Conservation (phyloP, 2,113 vertebrate species). For the Anguilla rostrata region DNA sequence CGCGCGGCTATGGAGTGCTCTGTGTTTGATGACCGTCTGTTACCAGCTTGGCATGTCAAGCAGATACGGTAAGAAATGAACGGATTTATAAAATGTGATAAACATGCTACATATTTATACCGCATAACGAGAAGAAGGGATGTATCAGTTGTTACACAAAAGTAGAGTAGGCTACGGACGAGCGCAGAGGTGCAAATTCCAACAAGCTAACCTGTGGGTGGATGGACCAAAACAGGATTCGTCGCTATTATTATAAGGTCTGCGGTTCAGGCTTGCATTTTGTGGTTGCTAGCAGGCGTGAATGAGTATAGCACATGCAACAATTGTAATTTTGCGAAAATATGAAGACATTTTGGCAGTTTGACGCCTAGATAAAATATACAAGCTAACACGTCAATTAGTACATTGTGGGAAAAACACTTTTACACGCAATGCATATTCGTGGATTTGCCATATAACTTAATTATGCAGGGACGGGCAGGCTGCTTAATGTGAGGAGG, state of each 20-base stretch:
- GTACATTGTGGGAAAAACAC: neutral
- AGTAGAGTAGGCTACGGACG: neutral
- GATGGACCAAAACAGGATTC: neutral
- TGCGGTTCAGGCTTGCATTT: neutral
- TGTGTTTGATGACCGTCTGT: constrained; percentile 64
- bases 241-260: neutral
- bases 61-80: constrained; percentile 64
- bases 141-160: neutral
- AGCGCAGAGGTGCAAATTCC: neutral
- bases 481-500: neutral
- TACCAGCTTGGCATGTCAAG: constrained; percentile 59
- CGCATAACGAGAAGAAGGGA: neutral
- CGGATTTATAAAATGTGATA: neutral
- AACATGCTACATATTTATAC: neutral
- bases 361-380: neutral
- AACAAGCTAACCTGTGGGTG: neutral
- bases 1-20: constrained; percentile 57
- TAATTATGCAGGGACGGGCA: neutral
- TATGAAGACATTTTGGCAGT: neutral
- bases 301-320: neutral
- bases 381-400: neutral
- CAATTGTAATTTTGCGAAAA: neutral
- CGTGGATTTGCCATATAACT: neutral
- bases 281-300: neutral
- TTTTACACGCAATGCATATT: neutral